Base-by-base conservation (phyloP, 2,888 invertebrate species). In the Napeogenes sylphis region DNA sequence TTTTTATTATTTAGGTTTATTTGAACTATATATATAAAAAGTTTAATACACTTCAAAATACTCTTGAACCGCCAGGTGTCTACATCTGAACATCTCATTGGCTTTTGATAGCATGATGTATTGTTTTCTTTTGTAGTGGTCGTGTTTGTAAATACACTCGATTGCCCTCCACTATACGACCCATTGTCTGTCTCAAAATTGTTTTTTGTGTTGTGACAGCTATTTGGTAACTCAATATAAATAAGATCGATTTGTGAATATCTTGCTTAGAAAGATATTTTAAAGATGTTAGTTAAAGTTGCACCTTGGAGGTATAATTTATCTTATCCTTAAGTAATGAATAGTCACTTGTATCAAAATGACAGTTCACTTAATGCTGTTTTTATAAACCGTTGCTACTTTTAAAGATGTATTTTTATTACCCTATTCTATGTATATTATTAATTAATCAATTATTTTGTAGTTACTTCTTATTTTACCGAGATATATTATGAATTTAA, bases 211-310 rank as follows among this genome's bases (percentile, higher is more conserved):
- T 75, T 79, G 75, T 81, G 81, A 81, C 81, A 80, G 75, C 74
- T 76, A 77, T 76, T 77, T 72, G 70, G 71, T 70, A 68, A 69
- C 73, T 74, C 73, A 73, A 75, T 77, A 71, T 72, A 75, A 70
- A 72, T 72, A 79, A 79, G 83, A 83, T 82, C 77, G 82, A 83
- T 82, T 72, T 74, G 73, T 68, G 65, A 70, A 73, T 70, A 73
- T 73, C 69, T 68, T 69, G 71, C 63, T 68, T 63, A 32, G 57
- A 62, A 65, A 57, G 59, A 56, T 59, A 60, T 65, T 68, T 62
- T 56, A 65, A 55, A 61, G 35, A 62, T 55, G 46, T 54, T 45
- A 63, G 61, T 59, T 63, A 38, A 62, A 58, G 47, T 51, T 35
- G 45, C 35, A 12, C 13, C 33, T 13, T 47, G 13, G 21, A 51